A percentile compares a stretch with the other conserved stretches of the same genome.
Conservation (phyloP, 2,888 invertebrate genomes). For the Encarsia formosa region DNA sequence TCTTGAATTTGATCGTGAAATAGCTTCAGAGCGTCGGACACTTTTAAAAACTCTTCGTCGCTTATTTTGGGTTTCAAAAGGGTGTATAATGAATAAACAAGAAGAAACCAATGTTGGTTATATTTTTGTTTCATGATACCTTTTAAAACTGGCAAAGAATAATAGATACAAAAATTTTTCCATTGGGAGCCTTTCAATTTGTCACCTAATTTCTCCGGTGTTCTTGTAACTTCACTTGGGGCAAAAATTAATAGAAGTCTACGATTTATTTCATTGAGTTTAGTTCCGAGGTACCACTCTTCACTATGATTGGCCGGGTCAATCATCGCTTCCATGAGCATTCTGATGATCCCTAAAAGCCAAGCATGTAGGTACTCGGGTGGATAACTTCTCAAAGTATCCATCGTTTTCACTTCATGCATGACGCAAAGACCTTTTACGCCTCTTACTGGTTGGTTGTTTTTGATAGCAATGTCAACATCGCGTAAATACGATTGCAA, state of each 20-base stretch:
- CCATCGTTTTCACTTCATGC: background rate
- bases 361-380: constrained; percentile 5
- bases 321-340: background rate
- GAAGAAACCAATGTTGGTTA: background rate
- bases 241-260: background rate
- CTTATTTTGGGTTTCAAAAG: background rate
- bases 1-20: background rate
- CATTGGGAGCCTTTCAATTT: background rate
- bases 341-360: background rate
- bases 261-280: background rate
- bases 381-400: constrained; percentile 1
- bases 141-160: background rate
- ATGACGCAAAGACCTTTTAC: background rate
- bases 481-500: no score
- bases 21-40: background rate
- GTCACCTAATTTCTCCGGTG: background rate
- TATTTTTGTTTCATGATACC: no score
- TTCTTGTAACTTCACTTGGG: background rate
- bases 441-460: no score
- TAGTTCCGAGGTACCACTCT: constrained; percentile 8
- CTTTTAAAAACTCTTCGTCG: background rate
- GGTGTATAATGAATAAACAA: background rate
- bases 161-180: background rate
- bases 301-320: background rate
- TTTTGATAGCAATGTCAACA: no score